Percentiles rank a stretch among this genome's conserved stretches.
Evolutionary conservation across 2,113 vertebrate genomes (phyloP).

Genomic region (Psophia crepitans): DNA sequence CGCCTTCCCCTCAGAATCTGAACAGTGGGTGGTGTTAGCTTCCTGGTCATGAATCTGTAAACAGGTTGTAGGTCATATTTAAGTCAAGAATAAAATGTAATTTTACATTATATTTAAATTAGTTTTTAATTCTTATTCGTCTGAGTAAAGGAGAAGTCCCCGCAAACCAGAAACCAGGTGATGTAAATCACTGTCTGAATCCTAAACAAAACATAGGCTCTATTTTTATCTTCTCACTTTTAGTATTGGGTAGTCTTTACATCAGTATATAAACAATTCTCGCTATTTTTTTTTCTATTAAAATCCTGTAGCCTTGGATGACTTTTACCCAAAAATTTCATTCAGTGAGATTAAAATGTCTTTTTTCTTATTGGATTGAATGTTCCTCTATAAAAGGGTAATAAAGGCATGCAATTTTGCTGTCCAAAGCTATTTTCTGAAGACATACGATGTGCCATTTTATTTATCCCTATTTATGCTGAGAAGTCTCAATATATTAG

Average conservation of each 20-base stretch:
- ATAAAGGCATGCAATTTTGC: background rate
- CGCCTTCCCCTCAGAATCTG: background rate
- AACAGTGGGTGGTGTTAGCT: background rate
- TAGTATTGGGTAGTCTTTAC: background rate
- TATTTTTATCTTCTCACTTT: background rate
- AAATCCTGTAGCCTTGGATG: background rate
- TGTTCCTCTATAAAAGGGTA: background rate
- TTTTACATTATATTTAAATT: background rate
- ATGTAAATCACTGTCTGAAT: background rate
- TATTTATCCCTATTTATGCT: background rate
- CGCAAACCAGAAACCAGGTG: background rate
- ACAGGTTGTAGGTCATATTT: background rate
- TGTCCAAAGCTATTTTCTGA: background rate
- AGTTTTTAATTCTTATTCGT: background rate
- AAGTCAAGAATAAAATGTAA: background rate
- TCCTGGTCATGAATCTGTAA: background rate
- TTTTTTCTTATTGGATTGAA: background rate
- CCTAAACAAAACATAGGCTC: background rate
- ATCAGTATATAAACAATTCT: background rate
- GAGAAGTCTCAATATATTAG: background rate
- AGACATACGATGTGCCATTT: background rate
- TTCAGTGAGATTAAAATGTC: background rate
- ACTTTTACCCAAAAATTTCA: background rate
- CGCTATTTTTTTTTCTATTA: background rate
- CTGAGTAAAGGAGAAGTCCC: background rate